Conservation (phyloP, 2,888 invertebrate species). For the Cyrtodaria siliqua region DNA sequence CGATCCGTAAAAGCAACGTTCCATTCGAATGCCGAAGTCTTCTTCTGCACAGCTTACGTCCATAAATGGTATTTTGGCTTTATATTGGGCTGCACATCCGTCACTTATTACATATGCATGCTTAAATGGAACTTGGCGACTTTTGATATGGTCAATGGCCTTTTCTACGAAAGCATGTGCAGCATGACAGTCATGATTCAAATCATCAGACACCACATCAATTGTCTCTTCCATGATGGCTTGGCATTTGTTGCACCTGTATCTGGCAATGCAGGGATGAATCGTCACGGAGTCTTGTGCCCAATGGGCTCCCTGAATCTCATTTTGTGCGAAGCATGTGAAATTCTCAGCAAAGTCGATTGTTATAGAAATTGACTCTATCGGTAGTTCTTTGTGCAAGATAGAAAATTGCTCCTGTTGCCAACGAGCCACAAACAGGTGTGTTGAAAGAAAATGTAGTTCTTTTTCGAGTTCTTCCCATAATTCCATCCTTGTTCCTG, state of each 20-base stretch:
- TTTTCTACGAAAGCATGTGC: slow-evolving; percentile 16
- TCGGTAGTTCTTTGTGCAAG: slow-evolving; percentile 20
- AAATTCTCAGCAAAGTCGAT: slow-evolving; percentile 55
- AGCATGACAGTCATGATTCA: slow-evolving; percentile 45
- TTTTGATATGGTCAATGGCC: slow-evolving; percentile 16
- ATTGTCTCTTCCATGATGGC: slow-evolving; percentile 37
- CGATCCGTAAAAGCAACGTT: slow-evolving; percentile 41
- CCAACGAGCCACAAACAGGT: slow-evolving; percentile 48
- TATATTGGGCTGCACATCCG: slow-evolving; percentile 51
- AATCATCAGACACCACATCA: slow-evolving; percentile 48
- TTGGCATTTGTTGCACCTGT: slow-evolving; percentile 28
- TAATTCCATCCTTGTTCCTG: slow-evolving; percentile 15
- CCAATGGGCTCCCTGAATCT: no score
- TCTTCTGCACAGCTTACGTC: slow-evolving; percentile 20
- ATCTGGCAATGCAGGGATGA: slow-evolving; percentile 33
- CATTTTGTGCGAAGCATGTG: slow-evolving; percentile 46
- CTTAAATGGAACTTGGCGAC: slow-evolving; percentile 15
- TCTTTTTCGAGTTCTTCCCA: slow-evolving; percentile 19
- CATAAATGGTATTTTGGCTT: slow-evolving; percentile 32
- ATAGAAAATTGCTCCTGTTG: slow-evolving; percentile 39
- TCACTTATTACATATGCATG: slow-evolving; percentile 39
- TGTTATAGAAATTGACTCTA: slow-evolving; percentile 23
- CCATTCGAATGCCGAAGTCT: slow-evolving; percentile 23
- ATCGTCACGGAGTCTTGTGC: no score
- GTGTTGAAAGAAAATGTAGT: slow-evolving; percentile 24